Evolutionary conservation across 2,797 vertebrate species (phyloP).

Genomic region (Sciurus carolinensis): DNA sequence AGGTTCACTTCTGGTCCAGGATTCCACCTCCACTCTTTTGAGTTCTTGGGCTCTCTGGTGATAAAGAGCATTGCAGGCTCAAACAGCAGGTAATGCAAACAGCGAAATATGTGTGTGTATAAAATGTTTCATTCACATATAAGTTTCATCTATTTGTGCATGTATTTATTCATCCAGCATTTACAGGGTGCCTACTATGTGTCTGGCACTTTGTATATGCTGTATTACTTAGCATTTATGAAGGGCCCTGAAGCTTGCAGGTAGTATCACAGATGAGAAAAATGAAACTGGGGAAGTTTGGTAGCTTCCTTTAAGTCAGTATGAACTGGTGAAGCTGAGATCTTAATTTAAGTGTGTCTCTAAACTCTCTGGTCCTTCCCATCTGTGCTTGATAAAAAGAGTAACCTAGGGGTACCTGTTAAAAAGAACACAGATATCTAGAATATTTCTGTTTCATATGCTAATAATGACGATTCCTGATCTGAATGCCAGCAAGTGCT

Average conservation of each 20-base stretch:
- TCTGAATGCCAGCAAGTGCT: neutral
- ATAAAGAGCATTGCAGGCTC: neutral
- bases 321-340: neutral
- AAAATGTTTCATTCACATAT: conserved; percentile 1
- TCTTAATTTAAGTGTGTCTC: conserved; percentile 9
- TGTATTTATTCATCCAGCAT: neutral
- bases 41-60: conserved; percentile 12
- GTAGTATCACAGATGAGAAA: neutral
- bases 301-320: neutral
- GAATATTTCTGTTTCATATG: neutral
- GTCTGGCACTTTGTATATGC: neutral
- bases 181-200: neutral
- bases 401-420: neutral
- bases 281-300: neutral
- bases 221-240: neutral
- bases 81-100: neutral
- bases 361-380: neutral
- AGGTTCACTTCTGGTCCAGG: neutral
- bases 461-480: conserved; percentile 5
- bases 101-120: neutral
- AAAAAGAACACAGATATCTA: neutral
- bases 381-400: neutral
- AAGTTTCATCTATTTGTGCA: too few species aligned
- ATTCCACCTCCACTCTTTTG: neutral
- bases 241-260: neutral